Percentiles rank a stretch among this genome's conserved stretches.
Conservation (phyloP, 2,797 vertebrate genomes). For the Xiphophorus birchmanni region DNA sequence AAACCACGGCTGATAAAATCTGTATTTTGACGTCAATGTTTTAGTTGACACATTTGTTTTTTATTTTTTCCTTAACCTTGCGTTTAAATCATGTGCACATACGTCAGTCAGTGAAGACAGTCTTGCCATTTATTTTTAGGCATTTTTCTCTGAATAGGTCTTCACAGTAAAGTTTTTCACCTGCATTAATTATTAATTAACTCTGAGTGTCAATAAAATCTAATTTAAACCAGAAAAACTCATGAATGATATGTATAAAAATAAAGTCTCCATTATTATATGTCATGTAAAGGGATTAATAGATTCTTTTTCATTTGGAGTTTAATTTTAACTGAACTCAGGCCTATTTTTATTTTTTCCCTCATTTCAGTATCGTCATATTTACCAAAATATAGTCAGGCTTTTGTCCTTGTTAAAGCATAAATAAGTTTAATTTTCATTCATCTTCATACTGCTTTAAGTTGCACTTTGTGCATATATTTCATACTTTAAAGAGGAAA, state of each 20-base stretch:
- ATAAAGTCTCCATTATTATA: background rate
- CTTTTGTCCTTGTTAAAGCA: background rate
- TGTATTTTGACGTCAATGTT: background rate
- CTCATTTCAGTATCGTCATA: background rate
- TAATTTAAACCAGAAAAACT: background rate
- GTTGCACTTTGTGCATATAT: background rate
- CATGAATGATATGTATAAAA: background rate
- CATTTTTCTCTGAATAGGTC: background rate
- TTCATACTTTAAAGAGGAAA: background rate
- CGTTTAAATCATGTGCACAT: background rate
- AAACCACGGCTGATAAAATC: background rate
- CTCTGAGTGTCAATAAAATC: background rate
- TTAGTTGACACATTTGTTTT: background rate
- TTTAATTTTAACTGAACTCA: background rate
- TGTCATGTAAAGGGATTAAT: background rate
- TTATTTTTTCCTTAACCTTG: background rate
- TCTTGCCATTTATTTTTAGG: background rate
- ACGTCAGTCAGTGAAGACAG: too few relatives aligned
- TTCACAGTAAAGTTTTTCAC: background rate
- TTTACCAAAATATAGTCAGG: too few relatives aligned
- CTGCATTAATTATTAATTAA: background rate
- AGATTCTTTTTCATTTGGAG: background rate
- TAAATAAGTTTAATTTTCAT: background rate
- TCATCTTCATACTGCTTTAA: background rate
- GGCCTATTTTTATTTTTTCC: background rate